phyloP scores from a whole-genome alignment of 2,797 vertebrate species.

The Iguana delicatissima region DNA sequence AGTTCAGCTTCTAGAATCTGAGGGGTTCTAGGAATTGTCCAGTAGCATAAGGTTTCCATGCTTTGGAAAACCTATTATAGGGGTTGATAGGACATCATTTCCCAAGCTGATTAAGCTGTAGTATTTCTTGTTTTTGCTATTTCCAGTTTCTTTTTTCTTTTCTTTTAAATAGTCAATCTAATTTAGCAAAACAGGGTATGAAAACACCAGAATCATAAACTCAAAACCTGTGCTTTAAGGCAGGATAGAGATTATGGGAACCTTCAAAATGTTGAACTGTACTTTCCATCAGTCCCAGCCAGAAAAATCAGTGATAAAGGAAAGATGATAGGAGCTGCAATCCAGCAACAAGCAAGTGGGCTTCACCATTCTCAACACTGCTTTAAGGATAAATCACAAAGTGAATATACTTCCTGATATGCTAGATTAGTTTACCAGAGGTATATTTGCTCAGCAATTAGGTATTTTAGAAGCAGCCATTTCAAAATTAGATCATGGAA shows the following conservation, averaged over 20 bases:
- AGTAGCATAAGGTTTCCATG: too few relatives aligned
- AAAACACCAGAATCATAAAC: neutral
- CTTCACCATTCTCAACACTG: too few relatives aligned
- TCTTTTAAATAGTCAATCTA: neutral
- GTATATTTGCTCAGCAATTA: neutral
- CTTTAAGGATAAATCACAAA: neutral
- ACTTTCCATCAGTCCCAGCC: too few relatives aligned
- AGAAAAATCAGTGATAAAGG: too few relatives aligned
- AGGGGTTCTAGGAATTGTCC: too few relatives aligned
- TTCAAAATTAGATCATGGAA: neutral
- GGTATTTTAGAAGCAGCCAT: neutral
- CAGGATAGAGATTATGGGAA: too few relatives aligned
- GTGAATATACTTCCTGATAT: too few relatives aligned
- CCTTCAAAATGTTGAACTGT: too few relatives aligned
- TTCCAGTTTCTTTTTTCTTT: fast-evolving
- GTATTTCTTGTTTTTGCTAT: neutral
- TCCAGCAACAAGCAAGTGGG: too few relatives aligned
- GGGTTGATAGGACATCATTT: neutral
- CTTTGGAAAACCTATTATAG: neutral
- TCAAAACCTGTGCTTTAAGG: neutral
- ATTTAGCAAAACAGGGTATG: fast-evolving
- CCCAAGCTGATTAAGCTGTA: fast-evolving
- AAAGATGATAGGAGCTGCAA: too few relatives aligned
- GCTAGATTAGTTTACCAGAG: neutral
- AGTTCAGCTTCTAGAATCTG: too few relatives aligned